These are phyloP conservation scores for Paramormyrops hopkinsi DNA, from an alignment of 2,797 vertebrate species.

Conservation along the genomic window DNA sequence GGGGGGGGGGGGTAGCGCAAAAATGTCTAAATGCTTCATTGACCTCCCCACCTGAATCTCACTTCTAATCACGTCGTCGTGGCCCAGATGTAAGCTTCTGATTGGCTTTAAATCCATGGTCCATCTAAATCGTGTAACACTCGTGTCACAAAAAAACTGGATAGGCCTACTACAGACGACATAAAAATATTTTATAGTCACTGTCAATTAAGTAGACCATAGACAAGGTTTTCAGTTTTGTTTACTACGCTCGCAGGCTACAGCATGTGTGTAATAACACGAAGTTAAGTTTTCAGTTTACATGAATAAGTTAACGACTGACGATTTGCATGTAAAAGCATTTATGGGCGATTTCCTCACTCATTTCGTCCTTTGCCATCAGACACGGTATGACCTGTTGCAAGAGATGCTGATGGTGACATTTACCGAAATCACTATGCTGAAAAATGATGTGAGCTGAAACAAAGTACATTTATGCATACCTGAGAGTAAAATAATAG, in stretches of 20 bases:
- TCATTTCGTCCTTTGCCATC: background rate
- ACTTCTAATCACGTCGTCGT: background rate
- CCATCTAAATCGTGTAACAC: background rate
- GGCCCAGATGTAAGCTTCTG: background rate
- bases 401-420: background rate
- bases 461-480: background rate
- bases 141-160: background rate
- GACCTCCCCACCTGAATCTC: slow-evolving; percentile 9
- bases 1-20: background rate
- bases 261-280: background rate
- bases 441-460: background rate
- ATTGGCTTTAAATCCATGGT: slow-evolving; percentile 8
- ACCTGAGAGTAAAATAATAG: background rate
- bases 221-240: background rate
- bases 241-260: background rate
- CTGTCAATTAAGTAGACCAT: background rate
- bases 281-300: background rate
- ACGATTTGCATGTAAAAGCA: background rate
- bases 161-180: background rate
- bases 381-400: background rate
- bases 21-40: background rate
- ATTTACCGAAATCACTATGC: background rate
- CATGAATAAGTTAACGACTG: background rate
- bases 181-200: background rate
- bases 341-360: background rate